phyloP scores from a whole-genome alignment of 2,797 vertebrate species.

The Triplophysa bombifrons region DNA sequence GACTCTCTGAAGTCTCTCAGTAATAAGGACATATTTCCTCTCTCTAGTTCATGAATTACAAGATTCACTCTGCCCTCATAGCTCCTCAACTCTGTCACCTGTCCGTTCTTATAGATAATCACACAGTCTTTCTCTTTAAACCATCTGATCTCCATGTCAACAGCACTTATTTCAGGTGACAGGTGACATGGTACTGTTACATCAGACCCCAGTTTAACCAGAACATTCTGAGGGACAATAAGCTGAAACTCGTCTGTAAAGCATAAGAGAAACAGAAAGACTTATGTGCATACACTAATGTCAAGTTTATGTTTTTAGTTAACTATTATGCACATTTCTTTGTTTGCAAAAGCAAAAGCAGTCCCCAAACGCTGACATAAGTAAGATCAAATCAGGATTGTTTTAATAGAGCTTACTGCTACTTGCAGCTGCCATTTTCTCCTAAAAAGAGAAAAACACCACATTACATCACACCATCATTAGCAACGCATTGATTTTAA shows the following conservation, averaged over 20 bases:
- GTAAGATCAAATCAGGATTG: neutral
- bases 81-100: slow-evolving; percentile 5
- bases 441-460: neutral
- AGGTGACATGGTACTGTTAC: slow-evolving; percentile 37
- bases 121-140: slow-evolving; percentile 3
- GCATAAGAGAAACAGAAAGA: neutral
- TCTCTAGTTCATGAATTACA: slow-evolving; percentile 19
- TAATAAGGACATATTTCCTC: slow-evolving; percentile 48
- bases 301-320: no score
- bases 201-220: neutral
- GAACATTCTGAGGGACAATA: neutral
- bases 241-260: slow-evolving; percentile 27
- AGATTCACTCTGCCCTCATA: slow-evolving; percentile 43
- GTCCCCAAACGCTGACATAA: neutral
- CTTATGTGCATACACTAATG: neutral
- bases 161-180: no score
- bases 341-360: neutral
- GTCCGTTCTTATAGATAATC: slow-evolving; percentile 23
- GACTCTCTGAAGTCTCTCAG: slow-evolving; percentile 18
- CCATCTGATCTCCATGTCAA: slow-evolving; percentile 37
- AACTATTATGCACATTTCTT: neutral
- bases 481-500: neutral
- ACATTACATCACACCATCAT: neutral
- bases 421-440: neutral
- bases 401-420: neutral